Conservation (phyloP, 2,113 vertebrate genomes). For the Scophthalmus maximus region DNA sequence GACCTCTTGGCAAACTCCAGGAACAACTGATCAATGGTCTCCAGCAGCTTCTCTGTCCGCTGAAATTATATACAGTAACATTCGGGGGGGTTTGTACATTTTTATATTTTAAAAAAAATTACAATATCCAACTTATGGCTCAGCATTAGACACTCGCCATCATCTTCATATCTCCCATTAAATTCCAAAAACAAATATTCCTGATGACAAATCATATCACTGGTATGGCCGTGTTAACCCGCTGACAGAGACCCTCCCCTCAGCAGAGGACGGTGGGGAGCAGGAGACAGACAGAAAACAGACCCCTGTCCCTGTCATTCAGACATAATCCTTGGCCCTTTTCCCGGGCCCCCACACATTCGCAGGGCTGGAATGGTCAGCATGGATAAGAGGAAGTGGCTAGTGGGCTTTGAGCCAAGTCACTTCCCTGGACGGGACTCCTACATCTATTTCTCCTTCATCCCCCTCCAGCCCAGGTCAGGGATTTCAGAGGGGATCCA, state of each 20-base stretch:
- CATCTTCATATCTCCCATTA: constrained; percentile 10
- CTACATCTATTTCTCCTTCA: constrained; percentile 46
- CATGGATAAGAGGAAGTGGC: constrained; percentile 66
- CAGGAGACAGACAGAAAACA: constrained; percentile 48
- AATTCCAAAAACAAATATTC: constrained; percentile 40
- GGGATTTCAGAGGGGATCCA: constrained; percentile 42
- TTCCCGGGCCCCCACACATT: constrained; percentile 65
- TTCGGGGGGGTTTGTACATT: no score
- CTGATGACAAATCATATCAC: constrained; percentile 51
- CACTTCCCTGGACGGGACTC: constrained; percentile 32
- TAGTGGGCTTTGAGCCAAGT: constrained; percentile 51
- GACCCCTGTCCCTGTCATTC: constrained; percentile 72
- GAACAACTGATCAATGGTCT: constrained; percentile 87
- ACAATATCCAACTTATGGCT: constrained; percentile 10
- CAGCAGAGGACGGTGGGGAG: constrained; percentile 13
- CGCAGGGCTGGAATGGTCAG: constrained; percentile 54
- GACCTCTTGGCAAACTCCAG: constrained; percentile 86
- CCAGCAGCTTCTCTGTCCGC: constrained; percentile 85
- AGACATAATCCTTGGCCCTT: constrained; percentile 71
- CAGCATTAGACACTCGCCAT: neutral
- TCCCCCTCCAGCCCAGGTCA: constrained; percentile 33
- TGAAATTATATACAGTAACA: constrained; percentile 55
- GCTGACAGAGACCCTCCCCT: constrained; percentile 11
- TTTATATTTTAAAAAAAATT: neutral
- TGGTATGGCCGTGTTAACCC: constrained; percentile 51